Conservation (phyloP, 2,797 vertebrate species). For the Anabacerthia variegaticeps region DNA sequence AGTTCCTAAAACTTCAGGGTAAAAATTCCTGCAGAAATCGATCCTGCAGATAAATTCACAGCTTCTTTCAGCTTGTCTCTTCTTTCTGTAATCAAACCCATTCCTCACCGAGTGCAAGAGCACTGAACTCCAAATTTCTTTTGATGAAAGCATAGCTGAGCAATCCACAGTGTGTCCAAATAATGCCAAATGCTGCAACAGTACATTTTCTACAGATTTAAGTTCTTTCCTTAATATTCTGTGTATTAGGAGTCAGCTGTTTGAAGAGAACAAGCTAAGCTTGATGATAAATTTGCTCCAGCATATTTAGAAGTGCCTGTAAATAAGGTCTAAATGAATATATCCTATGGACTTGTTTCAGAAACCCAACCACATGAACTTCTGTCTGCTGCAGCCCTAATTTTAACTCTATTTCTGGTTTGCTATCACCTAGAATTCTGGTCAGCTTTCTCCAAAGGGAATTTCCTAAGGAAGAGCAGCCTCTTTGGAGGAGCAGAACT, state of each 20-base stretch:
- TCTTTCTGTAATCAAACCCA: slow-evolving; percentile 12
- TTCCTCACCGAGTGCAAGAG: background rate
- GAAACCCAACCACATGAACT: background rate
- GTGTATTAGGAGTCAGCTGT: background rate
- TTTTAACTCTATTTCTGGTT: background rate
- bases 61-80: background rate
- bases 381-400: background rate
- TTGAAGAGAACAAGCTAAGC: background rate
- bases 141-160: background rate
- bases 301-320: background rate
- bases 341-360: background rate
- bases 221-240: background rate
- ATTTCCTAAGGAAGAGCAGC: background rate
- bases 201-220: background rate
- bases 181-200: background rate
- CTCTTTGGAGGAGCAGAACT: background rate
- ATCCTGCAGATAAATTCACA: background rate
- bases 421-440: background rate
- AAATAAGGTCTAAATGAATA: background rate
- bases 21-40: background rate
- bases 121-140: background rate
- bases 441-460: background rate
- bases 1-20: background rate
- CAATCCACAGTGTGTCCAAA: background rate
- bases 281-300: background rate